Conservation (phyloP, 2,113 vertebrate species). For the Excalfactoria chinensis region DNA sequence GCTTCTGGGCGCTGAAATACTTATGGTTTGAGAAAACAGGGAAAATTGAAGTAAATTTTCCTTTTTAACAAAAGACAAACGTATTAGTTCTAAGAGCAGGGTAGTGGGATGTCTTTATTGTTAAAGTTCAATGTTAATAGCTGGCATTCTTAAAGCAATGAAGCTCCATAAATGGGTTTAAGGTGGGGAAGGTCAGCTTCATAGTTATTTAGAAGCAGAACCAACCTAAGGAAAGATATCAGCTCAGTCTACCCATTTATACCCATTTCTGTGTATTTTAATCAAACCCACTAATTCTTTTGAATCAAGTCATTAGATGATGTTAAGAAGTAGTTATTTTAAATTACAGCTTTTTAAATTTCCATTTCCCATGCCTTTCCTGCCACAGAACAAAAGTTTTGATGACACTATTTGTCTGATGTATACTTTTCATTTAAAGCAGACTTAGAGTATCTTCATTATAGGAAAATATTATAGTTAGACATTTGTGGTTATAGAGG, state of each 20-base stretch:
- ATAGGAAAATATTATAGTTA: neutral
- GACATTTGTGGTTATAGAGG: neutral
- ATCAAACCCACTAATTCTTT: neutral
- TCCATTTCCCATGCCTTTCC: neutral
- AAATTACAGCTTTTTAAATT: neutral
- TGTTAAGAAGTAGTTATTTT: neutral
- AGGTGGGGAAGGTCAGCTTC: neutral
- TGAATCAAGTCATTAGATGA: neutral
- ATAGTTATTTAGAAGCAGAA: neutral
- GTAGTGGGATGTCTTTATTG: neutral
- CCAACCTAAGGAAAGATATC: neutral
- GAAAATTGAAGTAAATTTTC: neutral
- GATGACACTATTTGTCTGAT: neutral
- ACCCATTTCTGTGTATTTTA: neutral
- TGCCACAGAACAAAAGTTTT: neutral
- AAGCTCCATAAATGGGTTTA: neutral
- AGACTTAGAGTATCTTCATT: neutral
- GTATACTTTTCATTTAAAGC: neutral
- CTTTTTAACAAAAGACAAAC: neutral
- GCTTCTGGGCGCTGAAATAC: neutral
- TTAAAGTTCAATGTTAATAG: neutral
- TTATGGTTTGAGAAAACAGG: neutral
- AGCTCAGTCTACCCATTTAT: neutral
- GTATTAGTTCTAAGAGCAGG: neutral
- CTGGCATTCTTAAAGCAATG: neutral